Conservation (phyloP, 2,113 vertebrate genomes). For the Microtus oregoni region DNA sequence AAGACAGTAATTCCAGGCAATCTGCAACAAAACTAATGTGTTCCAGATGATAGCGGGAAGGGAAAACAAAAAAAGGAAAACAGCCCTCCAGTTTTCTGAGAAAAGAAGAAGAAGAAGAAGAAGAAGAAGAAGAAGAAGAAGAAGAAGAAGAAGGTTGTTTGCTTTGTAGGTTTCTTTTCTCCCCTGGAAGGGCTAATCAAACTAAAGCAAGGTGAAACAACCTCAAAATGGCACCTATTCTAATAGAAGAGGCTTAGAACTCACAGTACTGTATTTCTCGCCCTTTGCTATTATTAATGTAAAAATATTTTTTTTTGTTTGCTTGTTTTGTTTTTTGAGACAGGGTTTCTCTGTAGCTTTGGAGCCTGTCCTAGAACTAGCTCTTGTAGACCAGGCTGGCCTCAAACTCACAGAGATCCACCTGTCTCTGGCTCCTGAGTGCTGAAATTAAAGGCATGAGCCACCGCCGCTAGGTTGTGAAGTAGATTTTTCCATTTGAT, state of each 20-base stretch:
- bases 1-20: constrained; percentile 58
- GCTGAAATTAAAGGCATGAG: too few species aligned
- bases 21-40: constrained; percentile 67
- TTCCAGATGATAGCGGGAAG: constrained; percentile 77
- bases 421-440: too few species aligned
- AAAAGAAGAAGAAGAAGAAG: background rate
- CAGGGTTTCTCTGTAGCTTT: too few species aligned
- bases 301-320: background rate
- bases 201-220: background rate
- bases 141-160: background rate
- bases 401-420: too few species aligned
- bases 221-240: background rate
- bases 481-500: background rate
- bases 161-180: background rate
- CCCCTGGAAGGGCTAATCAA: background rate
- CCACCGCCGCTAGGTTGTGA: background rate
- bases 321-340: too few species aligned
- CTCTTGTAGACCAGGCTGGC: too few species aligned
- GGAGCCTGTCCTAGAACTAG: too few species aligned
- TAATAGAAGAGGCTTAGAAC: background rate
- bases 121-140: background rate
- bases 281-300: background rate
- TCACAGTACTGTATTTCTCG: background rate
- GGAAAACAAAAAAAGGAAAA: background rate
- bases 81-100: background rate